These are phyloP conservation scores for Sebastes umbrosus DNA, from an alignment of 2,797 vertebrate species.

Conservation along the genomic window DNA sequence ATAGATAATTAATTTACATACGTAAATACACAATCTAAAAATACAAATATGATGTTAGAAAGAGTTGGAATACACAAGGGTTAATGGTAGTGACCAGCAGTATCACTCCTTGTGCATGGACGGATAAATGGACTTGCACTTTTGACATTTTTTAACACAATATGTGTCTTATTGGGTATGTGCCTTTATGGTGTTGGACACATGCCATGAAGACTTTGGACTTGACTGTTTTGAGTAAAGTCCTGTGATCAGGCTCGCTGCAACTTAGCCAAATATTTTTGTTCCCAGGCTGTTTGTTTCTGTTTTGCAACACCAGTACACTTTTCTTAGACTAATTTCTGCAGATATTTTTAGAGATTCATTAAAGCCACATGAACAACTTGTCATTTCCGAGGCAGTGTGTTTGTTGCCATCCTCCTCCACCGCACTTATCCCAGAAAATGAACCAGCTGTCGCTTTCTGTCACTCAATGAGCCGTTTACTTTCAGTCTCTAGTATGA, in stretches of 20 bases:
- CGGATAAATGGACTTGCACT: background rate
- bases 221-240: background rate
- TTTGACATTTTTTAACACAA: background rate
- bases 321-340: background rate
- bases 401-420: background rate
- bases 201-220: background rate
- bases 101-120: background rate
- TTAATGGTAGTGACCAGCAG: background rate
- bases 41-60: background rate
- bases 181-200: background rate
- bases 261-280: background rate
- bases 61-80: background rate
- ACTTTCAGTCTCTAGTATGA: background rate
- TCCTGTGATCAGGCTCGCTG: background rate
- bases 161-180: background rate
- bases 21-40: rapidly evolving
- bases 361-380: background rate
- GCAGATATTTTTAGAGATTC: background rate
- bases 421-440: background rate
- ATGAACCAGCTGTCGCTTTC: background rate
- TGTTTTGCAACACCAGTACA: background rate
- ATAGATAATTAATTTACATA: no score
- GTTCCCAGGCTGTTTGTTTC: background rate
- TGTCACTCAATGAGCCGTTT: background rate
- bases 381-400: background rate